Percentiles rank a stretch among this genome's conserved stretches.
Conservation (phyloP, 2,888 invertebrate species). For the Ophonus ardosiacus region DNA sequence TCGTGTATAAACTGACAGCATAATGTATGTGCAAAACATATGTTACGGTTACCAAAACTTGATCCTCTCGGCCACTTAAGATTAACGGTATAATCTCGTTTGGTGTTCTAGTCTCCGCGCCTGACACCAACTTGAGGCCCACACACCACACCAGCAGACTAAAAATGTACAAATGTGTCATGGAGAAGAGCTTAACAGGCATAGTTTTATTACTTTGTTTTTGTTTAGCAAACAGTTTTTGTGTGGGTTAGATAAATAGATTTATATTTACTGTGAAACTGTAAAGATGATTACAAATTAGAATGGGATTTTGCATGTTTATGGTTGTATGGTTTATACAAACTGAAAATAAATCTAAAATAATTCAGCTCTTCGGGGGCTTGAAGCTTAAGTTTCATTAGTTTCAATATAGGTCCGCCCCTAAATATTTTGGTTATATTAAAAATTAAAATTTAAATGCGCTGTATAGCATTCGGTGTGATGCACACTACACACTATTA, state of each 20-base stretch:
- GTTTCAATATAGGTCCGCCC: too few species aligned
- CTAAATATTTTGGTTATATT: too few species aligned
- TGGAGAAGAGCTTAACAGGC: not conserved
- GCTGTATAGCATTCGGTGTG: too few species aligned
- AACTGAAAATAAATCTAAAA: too few species aligned
- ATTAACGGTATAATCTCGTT: slow-evolving; percentile 47
- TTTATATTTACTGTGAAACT: not conserved
- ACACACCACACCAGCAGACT: not conserved
- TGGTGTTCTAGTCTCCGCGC: not conserved
- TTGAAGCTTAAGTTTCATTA: too few species aligned
- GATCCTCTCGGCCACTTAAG: slow-evolving; percentile 39
- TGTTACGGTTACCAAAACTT: slow-evolving; percentile 53
- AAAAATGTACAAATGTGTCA: slow-evolving; percentile 30
- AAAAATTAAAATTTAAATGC: too few species aligned
- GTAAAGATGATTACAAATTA: not conserved
- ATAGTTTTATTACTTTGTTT: not conserved
- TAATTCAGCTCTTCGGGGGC: too few species aligned
- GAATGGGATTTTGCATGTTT: too few species aligned
- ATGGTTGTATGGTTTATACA: too few species aligned
- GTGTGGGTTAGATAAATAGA: not conserved
- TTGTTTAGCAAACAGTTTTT: slow-evolving; percentile 7
- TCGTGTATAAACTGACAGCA: not conserved
- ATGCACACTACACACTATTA: too few species aligned
- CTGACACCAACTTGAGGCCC: not conserved
- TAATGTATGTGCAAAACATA: slow-evolving; percentile 46